Evolutionary conservation across 2,888 invertebrate species (phyloP).

Genomic region (Eristalis pertinax): DNA sequence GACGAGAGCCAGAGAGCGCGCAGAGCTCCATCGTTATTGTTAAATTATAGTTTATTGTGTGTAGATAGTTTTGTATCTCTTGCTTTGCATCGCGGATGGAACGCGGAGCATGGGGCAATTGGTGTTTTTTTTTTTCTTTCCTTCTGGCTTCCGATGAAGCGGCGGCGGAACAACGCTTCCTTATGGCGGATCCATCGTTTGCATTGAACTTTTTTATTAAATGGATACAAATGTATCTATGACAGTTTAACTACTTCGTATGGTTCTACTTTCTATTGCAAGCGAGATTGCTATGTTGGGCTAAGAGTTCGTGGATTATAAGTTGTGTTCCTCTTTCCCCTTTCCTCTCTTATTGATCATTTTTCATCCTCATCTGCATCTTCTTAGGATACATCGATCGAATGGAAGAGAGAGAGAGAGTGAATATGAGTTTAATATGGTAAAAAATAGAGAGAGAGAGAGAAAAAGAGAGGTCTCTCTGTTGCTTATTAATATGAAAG

Average conservation of each 20-base stretch:
- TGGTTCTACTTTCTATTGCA: constrained; percentile 40
- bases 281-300: not conserved
- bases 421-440: no score
- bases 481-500: no score
- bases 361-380: no score
- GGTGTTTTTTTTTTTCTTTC: constrained; percentile 1
- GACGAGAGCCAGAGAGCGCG: not conserved
- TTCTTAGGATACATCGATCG: no score
- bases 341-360: not conserved
- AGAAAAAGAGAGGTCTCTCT: no score
- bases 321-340: not conserved
- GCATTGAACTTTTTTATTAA: constrained; percentile 17
- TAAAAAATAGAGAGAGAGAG: no score
- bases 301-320: no score
- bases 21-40: constrained; percentile 43
- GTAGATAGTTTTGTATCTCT: constrained; percentile 26
- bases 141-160: constrained; percentile 2
- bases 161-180: not conserved
- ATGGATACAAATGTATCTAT: constrained; percentile 41
- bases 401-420: no score
- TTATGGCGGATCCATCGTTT: not conserved
- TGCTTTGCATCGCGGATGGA: not conserved
- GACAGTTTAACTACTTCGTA: constrained; percentile 37
- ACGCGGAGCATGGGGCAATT: not conserved
- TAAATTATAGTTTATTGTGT: constrained; percentile 64